phyloP scores from a whole-genome alignment of 2,113 vertebrate genomes.

The Todiramphus chloris region DNA sequence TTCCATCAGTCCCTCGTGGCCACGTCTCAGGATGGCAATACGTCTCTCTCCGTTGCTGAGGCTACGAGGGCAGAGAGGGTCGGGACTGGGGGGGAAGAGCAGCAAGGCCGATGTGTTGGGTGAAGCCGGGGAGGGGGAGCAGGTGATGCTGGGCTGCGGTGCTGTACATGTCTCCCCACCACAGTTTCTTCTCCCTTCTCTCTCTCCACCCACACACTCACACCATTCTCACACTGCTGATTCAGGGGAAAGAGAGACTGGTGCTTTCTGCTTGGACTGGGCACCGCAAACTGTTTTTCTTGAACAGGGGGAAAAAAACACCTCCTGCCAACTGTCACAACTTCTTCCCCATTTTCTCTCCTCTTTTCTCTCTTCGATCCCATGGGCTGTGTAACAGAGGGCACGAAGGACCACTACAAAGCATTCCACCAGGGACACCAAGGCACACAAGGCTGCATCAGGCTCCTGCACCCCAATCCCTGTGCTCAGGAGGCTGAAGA shows the following conservation, averaged over 20 bases:
- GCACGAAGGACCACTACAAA: background rate
- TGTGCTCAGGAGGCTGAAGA: background rate
- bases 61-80: background rate
- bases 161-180: background rate
- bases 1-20: background rate
- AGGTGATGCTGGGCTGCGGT: background rate
- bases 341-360: background rate
- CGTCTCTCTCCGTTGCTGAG: background rate
- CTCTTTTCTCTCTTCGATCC: background rate
- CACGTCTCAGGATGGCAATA: rapidly evolving
- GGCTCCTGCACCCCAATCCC: background rate
- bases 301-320: constrained; percentile 51
- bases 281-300: constrained; percentile 57
- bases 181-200: background rate
- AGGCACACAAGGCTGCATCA: background rate
- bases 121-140: background rate
- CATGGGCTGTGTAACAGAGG: background rate
- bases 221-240: constrained; percentile 49
- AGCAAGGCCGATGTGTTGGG: rapidly evolving
- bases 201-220: constrained; percentile 53
- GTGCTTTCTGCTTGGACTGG: constrained; percentile 43
- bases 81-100: background rate
- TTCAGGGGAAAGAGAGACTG: constrained; percentile 45
- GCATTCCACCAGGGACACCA: rapidly evolving
- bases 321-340: background rate